A percentile compares a stretch with the other conserved stretches of the same genome.
Evolutionary conservation across 1,140 invertebrate genomes (phyloP).

Genomic region (Acromyrmex charruanus): DNA sequence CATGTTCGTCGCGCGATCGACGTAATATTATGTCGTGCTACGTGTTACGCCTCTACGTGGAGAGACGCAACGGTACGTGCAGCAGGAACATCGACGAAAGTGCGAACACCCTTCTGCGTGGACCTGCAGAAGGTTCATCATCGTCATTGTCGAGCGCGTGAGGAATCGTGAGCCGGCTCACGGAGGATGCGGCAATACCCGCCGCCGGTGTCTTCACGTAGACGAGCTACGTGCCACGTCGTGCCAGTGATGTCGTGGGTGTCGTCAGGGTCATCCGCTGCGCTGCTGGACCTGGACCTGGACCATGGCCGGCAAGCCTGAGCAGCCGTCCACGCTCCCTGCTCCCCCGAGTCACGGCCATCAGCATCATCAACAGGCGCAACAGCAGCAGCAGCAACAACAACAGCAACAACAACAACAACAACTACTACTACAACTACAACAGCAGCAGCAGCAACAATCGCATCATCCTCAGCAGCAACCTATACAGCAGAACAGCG

Average conservation of each 20-base stretch:
- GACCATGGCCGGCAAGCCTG: conserved; percentile 87
- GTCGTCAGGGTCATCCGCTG: conserved; percentile 84
- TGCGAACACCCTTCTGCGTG: not conserved
- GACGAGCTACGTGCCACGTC: conserved; percentile 82
- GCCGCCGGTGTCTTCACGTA: conserved; percentile 80
- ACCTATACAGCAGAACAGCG: conserved; percentile 81
- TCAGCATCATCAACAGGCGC: conserved; percentile 79
- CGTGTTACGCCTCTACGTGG: conserved; percentile 1
- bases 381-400: conserved; percentile 74
- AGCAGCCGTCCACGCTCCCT: conserved; percentile 85
- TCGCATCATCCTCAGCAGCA: conserved; percentile 54
- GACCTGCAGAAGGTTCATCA: conserved; percentile 13
- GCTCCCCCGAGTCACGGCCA: conserved; percentile 83
- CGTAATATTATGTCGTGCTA: conserved; percentile 53
- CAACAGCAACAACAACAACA: conserved; percentile 61
- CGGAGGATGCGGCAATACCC: conserved; percentile 85
- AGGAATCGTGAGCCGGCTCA: conserved; percentile 48
- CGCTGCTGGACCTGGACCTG: conserved; percentile 86
- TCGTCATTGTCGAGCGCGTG: conserved; percentile 55
- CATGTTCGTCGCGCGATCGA: not conserved
- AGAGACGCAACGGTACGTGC: conserved; percentile 34
- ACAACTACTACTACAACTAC: not conserved
- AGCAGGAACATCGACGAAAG: conserved; percentile 24
- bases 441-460: conserved; percentile 51
- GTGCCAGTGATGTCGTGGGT: conserved; percentile 86